phyloP scores from a whole-genome alignment of 35 echinoderm and acorn worm species.

The Apostichopus californicus region DNA sequence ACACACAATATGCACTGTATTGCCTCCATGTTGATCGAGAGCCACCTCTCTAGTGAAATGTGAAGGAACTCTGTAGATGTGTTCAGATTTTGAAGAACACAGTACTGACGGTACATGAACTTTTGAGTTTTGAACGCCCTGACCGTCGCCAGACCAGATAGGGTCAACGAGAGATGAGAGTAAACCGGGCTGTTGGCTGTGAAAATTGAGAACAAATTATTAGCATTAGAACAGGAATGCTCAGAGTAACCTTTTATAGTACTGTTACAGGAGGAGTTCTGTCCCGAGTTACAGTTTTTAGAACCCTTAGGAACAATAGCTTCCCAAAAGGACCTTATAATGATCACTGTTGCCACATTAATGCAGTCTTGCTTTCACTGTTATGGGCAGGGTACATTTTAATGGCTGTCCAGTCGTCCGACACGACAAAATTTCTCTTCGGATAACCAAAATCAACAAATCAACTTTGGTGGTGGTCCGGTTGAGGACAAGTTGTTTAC shows the following conservation, averaged over 20 bases:
- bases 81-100: constrained; percentile 3
- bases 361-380: no score
- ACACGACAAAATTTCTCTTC: no score
- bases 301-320: no score
- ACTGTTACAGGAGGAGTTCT: no score
- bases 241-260: background rate
- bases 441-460: no score
- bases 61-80: constrained; percentile 37
- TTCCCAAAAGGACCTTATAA: no score
- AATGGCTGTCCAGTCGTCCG: no score
- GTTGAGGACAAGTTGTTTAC: no score
- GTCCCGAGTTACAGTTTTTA: no score
- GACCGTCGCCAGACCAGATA: constrained; percentile 25
- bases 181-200: constrained; percentile 58
- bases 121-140: constrained; percentile 40
- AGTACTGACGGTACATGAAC: constrained; percentile 26
- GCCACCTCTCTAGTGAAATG: constrained; percentile 35
- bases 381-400: no score
- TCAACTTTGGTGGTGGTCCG: no score
- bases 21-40: constrained; percentile 28
- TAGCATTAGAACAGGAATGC: background rate
- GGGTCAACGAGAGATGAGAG: constrained; percentile 32
- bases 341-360: no score
- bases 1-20: background rate
- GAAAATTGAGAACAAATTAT: background rate